Evolutionary conservation across 2,797 vertebrate species (phyloP).

Genomic region (Diplodus puntazzo): DNA sequence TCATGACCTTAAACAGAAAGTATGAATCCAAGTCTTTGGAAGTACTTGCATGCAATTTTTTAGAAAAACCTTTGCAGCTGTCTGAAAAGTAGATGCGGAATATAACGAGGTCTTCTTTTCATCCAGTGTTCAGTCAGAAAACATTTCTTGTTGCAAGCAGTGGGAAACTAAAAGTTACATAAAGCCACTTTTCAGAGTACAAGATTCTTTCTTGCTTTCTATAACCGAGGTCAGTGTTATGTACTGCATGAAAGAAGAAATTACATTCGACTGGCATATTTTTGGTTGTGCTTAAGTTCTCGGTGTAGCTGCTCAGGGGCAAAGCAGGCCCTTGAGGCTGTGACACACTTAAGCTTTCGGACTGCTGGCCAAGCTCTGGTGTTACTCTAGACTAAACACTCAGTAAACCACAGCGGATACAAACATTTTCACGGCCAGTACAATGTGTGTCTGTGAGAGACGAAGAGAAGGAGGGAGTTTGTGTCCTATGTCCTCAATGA

Average conservation of each 20-base stretch:
- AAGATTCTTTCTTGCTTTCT: constrained; percentile 7
- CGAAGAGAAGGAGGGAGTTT: background rate
- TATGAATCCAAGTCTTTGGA: background rate
- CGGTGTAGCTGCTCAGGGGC: constrained; percentile 14
- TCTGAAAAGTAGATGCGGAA: constrained; percentile 31
- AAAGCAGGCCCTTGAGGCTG: constrained; percentile 30
- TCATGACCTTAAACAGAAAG: background rate
- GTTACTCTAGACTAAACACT: constrained; percentile 72
- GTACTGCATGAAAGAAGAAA: background rate
- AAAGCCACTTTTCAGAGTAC: background rate
- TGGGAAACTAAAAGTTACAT: background rate
- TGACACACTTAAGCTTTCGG: constrained; percentile 58
- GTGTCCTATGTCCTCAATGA: background rate
- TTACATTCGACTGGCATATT: background rate
- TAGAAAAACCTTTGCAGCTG: constrained; percentile 5
- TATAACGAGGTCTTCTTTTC: constrained; percentile 6
- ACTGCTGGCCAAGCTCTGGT: constrained; percentile 42
- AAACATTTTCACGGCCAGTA: constrained; percentile 54
- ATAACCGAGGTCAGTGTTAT: background rate
- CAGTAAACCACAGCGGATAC: constrained; percentile 55
- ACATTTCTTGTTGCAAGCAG: constrained; percentile 4
- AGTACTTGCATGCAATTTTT: background rate
- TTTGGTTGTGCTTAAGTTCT: background rate
- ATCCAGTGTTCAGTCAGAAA: constrained; percentile 5
- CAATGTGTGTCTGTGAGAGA: constrained; percentile 3